Base-by-base conservation (phyloP, 1,140 invertebrate genomes). In the Drosophila ambigua region DNA sequence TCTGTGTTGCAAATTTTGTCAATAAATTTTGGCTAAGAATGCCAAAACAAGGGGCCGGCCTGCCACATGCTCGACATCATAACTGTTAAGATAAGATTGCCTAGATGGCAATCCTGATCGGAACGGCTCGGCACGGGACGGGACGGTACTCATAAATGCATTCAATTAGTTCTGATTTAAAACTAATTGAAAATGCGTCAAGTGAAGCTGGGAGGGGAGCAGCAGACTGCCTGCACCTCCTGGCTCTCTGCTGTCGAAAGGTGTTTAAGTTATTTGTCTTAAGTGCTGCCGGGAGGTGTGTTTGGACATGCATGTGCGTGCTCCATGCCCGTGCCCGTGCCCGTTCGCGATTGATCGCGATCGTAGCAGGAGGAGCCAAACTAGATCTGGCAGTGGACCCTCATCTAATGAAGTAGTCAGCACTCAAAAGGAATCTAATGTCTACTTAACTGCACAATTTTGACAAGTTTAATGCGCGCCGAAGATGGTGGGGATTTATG, bases 141-240 rank as follows among this genome's bases (percentile, higher is more conserved):
- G 4, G 52, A 31, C 26, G 16, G 58, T 11, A 28, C 58, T 55
- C 41, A 24, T 41, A 78, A 72, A 82, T 82, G 82, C 78, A 85
- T 85, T 87, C 82, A 85, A 88, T 85, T 87, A 85, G 82, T 82
- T 87, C 74, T 85, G 82, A 85, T 87, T 87, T 82, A 85, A 78
- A 82, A 87, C 82, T 88, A 85, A 85, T 85, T 85, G 82, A 88
- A 85, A 82, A 85, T 85, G 82, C 82, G 78, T 87, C 74, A 59
- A 51, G 59, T 51, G 0, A 39, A 13, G 35, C 35, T 39, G 11
- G 11, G 11, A 39, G 35, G 35, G 35, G 11, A 11, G 26, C 5
- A 28, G 26, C 26, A 28, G 26, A 7, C 5, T 6, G 60, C 1
- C 26, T 68, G 28, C 44, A 52, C 15, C 48, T 43, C 43, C 46